Evolutionary conservation across 2,797 vertebrate genomes (phyloP), one percentile per base, ranked within the genome.

Genomic region (Coendou prehensilis): DNA sequence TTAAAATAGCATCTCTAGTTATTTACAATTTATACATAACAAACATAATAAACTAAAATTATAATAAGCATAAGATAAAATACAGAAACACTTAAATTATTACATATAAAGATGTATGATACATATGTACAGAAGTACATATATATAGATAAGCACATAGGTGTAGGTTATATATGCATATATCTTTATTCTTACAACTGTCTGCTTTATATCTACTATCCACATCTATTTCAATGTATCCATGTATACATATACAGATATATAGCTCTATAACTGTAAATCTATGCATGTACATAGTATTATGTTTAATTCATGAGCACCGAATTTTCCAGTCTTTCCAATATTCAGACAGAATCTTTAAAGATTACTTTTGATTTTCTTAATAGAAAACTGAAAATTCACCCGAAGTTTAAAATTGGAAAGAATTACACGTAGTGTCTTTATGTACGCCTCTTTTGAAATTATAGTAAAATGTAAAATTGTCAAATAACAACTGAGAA

Each of bases 341-440:
- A 15, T 94, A 14, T 93, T 94, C 37, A 96, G 67, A n/a, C 41
- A 94, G 75, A 63, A 88, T 87, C 81, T 93, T 92, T 87, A 87
- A 92, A 89, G 47, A 11, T 83, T 76, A 84, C 73, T 85, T 93
- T 64, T 52, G 22, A n/a, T 92, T 93, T 90, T 71, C 63, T 96
- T 97, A 94, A 87, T 76, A 69, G 14, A 91, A 97, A 91, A 71
- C 33, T 71, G 14, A 85, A 95, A 69, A 78, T 81, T 87, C 64
- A 79, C 26, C 71, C 71, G 20, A 86, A 73, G 22, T 91, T 89
- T 93, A 80, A 94, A 75, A 75, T 52, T 85, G 50, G 52, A 81
- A 91, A 85, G 52, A 88, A 76, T 64, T 85, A 61, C 47, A 67
- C 45, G 14, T 78, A 85, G 64, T n/a, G 18, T 71, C 59, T 67